A percentile compares a stretch with the other conserved stretches of the same genome.
Conservation (phyloP, 2,888 invertebrate genomes). For the Kryphioiulus occultus region DNA sequence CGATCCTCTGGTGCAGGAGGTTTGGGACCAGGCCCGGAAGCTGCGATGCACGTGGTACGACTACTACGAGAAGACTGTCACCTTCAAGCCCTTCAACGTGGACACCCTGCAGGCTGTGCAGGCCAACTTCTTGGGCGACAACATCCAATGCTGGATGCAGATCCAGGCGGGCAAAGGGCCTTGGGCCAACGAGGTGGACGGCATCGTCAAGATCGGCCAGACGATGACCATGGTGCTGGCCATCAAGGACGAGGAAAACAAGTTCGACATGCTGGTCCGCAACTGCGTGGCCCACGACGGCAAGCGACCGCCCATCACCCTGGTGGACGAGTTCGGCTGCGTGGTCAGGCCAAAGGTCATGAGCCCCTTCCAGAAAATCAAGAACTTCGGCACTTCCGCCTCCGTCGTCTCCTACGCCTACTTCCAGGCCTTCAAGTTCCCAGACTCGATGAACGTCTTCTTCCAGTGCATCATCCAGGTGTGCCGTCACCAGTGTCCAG, state of each 20-base stretch:
- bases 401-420: slow-evolving; percentile 90
- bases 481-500: slow-evolving; percentile 90
- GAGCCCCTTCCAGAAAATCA: slow-evolving; percentile 93
- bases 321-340: slow-evolving; percentile 91
- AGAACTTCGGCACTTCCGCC: slow-evolving; percentile 92
- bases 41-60: slow-evolving; percentile 94
- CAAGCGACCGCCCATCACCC: slow-evolving; percentile 88
- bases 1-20: slow-evolving; percentile 92
- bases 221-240: slow-evolving; percentile 97
- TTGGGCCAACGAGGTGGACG: slow-evolving; percentile 94
- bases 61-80: slow-evolving; percentile 93
- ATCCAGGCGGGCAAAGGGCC: slow-evolving; percentile 75
- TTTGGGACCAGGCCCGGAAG: slow-evolving; percentile 94
- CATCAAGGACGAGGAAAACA: slow-evolving; percentile 92
- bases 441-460: slow-evolving; percentile 95
- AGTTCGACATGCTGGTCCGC: slow-evolving; percentile 93
- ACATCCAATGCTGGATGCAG: slow-evolving; percentile 97
- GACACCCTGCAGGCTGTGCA: slow-evolving; percentile 95
- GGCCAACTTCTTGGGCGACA: slow-evolving; percentile 93
- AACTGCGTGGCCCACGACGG: slow-evolving; percentile 96
- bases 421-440: slow-evolving; percentile 95
- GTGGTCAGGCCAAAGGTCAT: slow-evolving; percentile 90
- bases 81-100: slow-evolving; percentile 92
- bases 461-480: slow-evolving; percentile 96
- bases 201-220: slow-evolving; percentile 92